These are phyloP conservation scores for Chloroclysta siterata DNA, from an alignment of 2,888 invertebrate genomes.

Conservation along the genomic window DNA sequence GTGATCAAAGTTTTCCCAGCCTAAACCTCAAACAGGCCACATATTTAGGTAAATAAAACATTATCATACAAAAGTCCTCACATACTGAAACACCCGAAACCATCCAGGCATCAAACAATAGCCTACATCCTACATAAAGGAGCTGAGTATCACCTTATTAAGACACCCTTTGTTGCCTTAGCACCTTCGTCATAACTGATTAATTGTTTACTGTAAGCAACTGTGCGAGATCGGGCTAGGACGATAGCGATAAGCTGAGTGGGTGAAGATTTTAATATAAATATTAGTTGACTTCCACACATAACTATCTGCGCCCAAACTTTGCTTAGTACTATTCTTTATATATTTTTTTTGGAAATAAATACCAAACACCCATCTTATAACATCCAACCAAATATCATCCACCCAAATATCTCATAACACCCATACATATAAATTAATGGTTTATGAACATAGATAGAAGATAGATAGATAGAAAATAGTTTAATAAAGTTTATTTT, in stretches of 20 bases:
- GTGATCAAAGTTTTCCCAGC: no score
- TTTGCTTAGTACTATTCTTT: no score
- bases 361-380: no score
- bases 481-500: no score
- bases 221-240: slow-evolving; percentile 22
- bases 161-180: slow-evolving; percentile 52
- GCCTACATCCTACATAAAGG: slow-evolving; percentile 39
- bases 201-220: slow-evolving; percentile 58
- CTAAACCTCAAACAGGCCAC: not conserved
- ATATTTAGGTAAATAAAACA: not conserved
- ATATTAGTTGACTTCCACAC: no score
- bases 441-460: no score
- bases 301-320: no score
- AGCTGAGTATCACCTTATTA: slow-evolving; percentile 48
- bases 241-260: slow-evolving; percentile 11
- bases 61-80: slow-evolving; percentile 12
- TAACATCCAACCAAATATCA: no score
- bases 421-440: no score
- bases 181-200: slow-evolving; percentile 65
- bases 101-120: slow-evolving; percentile 37
- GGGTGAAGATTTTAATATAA: not conserved
- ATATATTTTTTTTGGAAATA: no score
- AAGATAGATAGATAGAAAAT: no score
- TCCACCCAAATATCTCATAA: no score
- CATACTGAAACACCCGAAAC: slow-evolving; percentile 31